Evolutionary conservation across 2,888 invertebrate species (phyloP).

Genomic region (Drosophila niveifrons): DNA sequence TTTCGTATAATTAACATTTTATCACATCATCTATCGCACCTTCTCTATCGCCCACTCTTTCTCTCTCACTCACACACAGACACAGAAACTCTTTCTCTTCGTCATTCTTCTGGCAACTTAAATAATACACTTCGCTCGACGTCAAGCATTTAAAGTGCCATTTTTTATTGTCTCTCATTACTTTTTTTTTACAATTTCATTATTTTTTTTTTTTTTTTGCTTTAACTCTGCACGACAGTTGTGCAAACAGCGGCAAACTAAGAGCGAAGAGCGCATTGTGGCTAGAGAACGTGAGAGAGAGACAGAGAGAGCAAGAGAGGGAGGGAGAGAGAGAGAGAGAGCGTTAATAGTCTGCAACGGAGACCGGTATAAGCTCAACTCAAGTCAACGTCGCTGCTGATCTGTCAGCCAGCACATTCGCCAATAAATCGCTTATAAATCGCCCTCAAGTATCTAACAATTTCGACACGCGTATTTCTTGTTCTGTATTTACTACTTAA

Average conservation of each 20-base stretch:
- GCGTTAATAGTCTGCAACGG: constrained; percentile 17
- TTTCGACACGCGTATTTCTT: constrained; percentile 64
- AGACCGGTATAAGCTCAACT: constrained; percentile 37
- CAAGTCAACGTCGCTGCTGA: constrained; percentile 25
- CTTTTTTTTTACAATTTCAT: constrained; percentile 23
- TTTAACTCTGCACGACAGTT: constrained; percentile 55
- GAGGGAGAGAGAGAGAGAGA: background rate
- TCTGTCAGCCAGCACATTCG: constrained; percentile 55
- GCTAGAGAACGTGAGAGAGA: background rate
- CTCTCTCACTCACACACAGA: background rate
- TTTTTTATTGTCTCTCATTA: constrained; percentile 60
- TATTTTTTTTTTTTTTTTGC: constrained; percentile 30
- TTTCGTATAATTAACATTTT: constrained; percentile 21
- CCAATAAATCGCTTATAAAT: constrained; percentile 68
- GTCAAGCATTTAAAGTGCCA: constrained; percentile 58
- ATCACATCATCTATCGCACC: constrained; percentile 12
- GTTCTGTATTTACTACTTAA: constrained; percentile 21
- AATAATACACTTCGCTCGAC: constrained; percentile 34
- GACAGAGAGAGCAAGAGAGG: background rate
- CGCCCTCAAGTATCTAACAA: constrained; percentile 61
- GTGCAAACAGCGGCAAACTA: constrained; percentile 55
- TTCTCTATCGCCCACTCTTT: background rate
- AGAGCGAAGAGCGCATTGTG: background rate
- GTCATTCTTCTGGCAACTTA: constrained; percentile 29
- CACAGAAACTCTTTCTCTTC: background rate